These are phyloP conservation scores for Crotalus helleri DNA, from an alignment of 2,113 vertebrate species.

Conservation along the genomic window DNA sequence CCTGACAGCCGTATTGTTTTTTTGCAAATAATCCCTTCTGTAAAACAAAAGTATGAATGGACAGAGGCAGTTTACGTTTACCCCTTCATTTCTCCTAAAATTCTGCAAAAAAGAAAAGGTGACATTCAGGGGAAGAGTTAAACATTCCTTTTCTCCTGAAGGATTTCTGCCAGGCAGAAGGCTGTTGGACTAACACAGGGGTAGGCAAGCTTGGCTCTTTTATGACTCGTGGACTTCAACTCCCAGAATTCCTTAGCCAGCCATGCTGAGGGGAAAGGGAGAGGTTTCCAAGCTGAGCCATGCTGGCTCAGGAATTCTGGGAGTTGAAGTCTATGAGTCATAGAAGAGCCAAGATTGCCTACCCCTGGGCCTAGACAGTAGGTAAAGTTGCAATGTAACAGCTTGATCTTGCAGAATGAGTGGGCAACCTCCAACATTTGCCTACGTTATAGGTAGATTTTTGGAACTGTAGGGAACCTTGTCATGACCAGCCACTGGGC, in stretches of 20 bases:
- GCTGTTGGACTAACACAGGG: background rate
- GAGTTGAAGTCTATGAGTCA: too few relatives aligned
- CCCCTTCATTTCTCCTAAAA: background rate
- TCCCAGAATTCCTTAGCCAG: too few relatives aligned
- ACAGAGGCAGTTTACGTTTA: background rate
- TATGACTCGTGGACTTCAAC: too few relatives aligned
- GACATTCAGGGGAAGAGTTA: background rate
- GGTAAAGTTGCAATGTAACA: background rate
- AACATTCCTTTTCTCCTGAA: background rate
- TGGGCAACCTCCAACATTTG: background rate
- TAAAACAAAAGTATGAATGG: background rate
- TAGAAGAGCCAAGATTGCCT: too few relatives aligned
- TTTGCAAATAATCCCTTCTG: background rate
- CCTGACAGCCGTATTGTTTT: background rate
- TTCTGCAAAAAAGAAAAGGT: background rate
- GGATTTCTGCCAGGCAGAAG: background rate
- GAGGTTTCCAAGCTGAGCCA: too few relatives aligned
- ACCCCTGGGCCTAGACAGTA: background rate
- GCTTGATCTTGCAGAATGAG: background rate
- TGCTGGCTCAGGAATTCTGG: too few relatives aligned
- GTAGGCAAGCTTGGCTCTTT: too few relatives aligned
- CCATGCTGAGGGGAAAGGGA: too few relatives aligned
- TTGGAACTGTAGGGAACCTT: background rate
- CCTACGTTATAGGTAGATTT: background rate
- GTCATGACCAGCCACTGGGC: background rate